Percentiles rank a stretch among this genome's conserved stretches.
Conservation (phyloP, 2,113 vertebrate genomes). For the Eublepharis macularius region DNA sequence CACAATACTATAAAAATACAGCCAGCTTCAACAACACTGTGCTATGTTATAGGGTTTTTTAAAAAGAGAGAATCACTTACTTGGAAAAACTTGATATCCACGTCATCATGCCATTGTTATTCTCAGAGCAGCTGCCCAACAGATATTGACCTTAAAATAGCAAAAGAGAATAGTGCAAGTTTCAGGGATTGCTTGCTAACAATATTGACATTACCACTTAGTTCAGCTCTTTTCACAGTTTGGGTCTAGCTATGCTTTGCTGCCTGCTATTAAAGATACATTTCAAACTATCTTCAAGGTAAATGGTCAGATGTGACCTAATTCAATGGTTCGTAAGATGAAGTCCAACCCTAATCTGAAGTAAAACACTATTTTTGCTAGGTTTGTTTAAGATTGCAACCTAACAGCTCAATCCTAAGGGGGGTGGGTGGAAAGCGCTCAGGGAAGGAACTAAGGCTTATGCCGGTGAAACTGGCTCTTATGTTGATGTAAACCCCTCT, state of each 20-base stretch:
- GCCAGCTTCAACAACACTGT: background rate
- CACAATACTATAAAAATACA: background rate
- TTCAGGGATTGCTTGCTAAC: background rate
- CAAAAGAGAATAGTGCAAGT: background rate
- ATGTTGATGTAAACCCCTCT: too few relatives aligned
- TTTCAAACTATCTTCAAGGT: background rate
- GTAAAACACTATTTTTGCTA: background rate
- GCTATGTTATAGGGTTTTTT: background rate
- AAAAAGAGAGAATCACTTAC: background rate
- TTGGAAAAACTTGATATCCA: background rate
- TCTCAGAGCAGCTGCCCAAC: slow-evolving; percentile 4
- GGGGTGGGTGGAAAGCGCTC: too few relatives aligned
- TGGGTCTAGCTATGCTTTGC: background rate
- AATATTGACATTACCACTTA: background rate
- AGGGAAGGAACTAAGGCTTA: too few relatives aligned
- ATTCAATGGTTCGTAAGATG: background rate
- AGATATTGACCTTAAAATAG: slow-evolving; percentile 11
- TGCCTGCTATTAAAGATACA: background rate
- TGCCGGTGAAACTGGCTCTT: too few relatives aligned
- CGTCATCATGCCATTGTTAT: background rate
- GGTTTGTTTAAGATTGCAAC: background rate
- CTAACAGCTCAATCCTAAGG: too few relatives aligned
- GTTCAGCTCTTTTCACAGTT: background rate
- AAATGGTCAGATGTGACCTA: background rate
- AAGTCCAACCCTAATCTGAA: background rate